phyloP scores from a whole-genome alignment of 2,888 invertebrate species.

The Cremastobaeus sp. region DNA sequence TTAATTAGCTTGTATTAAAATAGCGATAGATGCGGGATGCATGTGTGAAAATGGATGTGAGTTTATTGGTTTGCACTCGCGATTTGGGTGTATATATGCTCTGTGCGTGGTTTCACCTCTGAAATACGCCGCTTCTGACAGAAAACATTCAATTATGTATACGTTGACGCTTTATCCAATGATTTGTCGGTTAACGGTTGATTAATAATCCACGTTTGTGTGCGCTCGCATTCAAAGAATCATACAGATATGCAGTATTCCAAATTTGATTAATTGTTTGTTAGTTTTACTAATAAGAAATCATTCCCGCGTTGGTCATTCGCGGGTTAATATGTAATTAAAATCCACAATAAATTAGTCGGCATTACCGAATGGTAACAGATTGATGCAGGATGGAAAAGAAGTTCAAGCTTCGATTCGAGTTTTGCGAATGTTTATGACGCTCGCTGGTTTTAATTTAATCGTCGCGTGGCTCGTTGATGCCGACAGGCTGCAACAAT shows the following conservation, averaged over 20 bases:
- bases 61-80: slow-evolving; percentile 42
- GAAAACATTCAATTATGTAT: slow-evolving; percentile 52
- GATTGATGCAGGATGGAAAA: too few species aligned
- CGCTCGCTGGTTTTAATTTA: too few species aligned
- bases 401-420: too few species aligned
- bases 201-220: slow-evolving; percentile 34
- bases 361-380: background rate
- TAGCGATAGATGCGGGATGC: background rate
- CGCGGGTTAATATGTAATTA: background rate
- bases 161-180: slow-evolving; percentile 52
- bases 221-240: slow-evolving; percentile 13
- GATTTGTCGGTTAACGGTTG: slow-evolving; percentile 45
- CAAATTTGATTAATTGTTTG: slow-evolving; percentile 29
- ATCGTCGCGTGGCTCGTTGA: too few species aligned
- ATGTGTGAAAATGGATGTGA: slow-evolving; percentile 24
- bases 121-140: slow-evolving; percentile 30
- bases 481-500: too few species aligned
- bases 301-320: slow-evolving; percentile 6
- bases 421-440: too few species aligned
- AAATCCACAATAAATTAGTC: background rate
- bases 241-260: slow-evolving; percentile 7
- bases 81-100: slow-evolving; percentile 10
- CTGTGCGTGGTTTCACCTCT: slow-evolving; percentile 25
- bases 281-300: slow-evolving; percentile 7
- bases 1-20: slow-evolving; percentile 35